A percentile compares a stretch with the other conserved stretches of the same genome.
Conservation (phyloP, 2,797 vertebrate species). For the Falco rusticolus region DNA sequence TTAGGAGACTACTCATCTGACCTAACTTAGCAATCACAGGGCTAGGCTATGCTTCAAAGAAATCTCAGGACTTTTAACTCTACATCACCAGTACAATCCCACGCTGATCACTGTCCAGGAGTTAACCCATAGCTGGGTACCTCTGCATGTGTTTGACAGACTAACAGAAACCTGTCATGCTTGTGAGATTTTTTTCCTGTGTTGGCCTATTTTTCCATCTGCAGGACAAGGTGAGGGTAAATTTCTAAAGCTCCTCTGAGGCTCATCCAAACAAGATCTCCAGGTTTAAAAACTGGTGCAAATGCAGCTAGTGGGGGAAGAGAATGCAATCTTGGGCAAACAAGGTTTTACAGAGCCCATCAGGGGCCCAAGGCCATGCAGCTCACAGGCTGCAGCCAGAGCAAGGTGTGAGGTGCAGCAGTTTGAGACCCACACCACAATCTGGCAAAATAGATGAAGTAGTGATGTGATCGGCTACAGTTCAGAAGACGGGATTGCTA, state of each 20-base stretch:
- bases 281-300: not conserved
- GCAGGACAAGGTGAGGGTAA: not conserved
- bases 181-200: not conserved
- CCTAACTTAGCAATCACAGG: not conserved
- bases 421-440: not conserved
- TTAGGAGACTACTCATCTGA: not conserved
- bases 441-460: not conserved
- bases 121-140: not conserved
- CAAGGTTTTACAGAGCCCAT: not conserved
- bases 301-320: not conserved
- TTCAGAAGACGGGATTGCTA: not conserved
- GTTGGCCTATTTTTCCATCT: not conserved
- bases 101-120: not conserved
- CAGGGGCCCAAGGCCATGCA: not conserved
- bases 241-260: not conserved
- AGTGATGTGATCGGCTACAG: not conserved
- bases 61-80: not conserved
- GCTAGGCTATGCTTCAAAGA: not conserved
- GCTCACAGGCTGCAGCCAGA: not conserved
- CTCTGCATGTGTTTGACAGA: not conserved
- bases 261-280: not conserved
- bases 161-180: not conserved
- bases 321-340: not conserved
- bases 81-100: not conserved
- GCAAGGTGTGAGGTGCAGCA: not conserved